Evolutionary conservation across 2,888 invertebrate species (phyloP).

Genomic region (Agrilus cyanescens): DNA sequence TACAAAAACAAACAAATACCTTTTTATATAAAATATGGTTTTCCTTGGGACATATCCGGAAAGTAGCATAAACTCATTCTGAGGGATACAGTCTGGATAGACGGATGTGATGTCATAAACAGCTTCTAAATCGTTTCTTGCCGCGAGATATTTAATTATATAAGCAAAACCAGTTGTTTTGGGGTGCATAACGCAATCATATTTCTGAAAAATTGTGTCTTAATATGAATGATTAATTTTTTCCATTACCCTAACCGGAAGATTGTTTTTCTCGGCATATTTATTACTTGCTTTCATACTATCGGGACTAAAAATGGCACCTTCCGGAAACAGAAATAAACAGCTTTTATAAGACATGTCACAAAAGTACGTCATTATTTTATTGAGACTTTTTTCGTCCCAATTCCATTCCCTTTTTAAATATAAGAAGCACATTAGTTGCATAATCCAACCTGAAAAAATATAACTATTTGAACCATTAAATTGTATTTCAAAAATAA

Average conservation of each 20-base stretch:
- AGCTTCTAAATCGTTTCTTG: conserved; percentile 52
- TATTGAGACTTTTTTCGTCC: conserved; percentile 55
- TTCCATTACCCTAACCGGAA: conserved; percentile 40
- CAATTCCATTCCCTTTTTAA: conserved; percentile 72
- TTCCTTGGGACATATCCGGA: conserved; percentile 59
- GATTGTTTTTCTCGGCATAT: conserved; percentile 54
- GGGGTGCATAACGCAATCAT: conserved; percentile 73
- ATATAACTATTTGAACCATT: background rate
- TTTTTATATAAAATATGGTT: conserved; percentile 64
- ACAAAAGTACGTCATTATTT: conserved; percentile 61
- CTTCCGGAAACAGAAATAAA: conserved; percentile 78
- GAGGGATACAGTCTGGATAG: conserved; percentile 64
- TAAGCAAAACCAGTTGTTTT: conserved; percentile 70
- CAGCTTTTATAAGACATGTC: conserved; percentile 53
- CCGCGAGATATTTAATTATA: conserved; percentile 43
- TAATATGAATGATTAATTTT: background rate
- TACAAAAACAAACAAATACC: conserved; percentile 33
- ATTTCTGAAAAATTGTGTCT: conserved; percentile 34
- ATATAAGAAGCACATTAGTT: conserved; percentile 72
- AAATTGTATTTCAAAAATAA: background rate
- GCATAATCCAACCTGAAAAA: conserved; percentile 73
- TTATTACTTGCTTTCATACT: conserved; percentile 58
- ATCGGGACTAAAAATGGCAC: conserved; percentile 67
- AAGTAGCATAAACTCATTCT: conserved; percentile 60
- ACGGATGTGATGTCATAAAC: conserved; percentile 82